phyloP scores from a whole-genome alignment of 2,888 invertebrate genomes.

The Eupithecia vulgata region DNA sequence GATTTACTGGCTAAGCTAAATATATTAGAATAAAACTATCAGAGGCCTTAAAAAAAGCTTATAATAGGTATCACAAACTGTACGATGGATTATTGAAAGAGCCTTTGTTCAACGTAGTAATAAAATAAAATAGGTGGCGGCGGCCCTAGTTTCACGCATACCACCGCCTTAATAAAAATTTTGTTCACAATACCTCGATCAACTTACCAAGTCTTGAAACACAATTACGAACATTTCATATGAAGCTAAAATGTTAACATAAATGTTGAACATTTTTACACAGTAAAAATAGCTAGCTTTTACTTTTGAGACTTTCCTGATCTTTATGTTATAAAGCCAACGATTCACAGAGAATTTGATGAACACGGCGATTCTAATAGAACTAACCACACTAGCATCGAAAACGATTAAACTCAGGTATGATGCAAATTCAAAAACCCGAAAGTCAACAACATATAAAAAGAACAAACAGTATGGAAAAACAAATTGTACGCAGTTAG shows the following conservation, averaged over 20 bases:
- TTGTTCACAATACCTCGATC: no score
- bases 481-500: neutral
- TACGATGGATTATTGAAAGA: no score
- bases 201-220: slow-evolving; percentile 34
- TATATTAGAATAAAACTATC: no score
- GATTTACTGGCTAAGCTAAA: no score
- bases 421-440: neutral
- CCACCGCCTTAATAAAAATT: no score
- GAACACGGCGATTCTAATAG: slow-evolving; percentile 5
- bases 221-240: slow-evolving; percentile 27
- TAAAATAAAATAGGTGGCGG: no score
- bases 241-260: slow-evolving; percentile 28
- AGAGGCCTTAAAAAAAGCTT: no score
- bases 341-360: slow-evolving; percentile 13
- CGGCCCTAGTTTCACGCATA: no score
- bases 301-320: neutral
- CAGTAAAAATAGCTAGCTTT: slow-evolving; percentile 10
- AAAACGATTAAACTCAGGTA: slow-evolving; percentile 13
- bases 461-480: neutral
- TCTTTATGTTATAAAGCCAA: slow-evolving; percentile 15
- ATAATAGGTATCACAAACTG: no score
- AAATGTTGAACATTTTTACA: slow-evolving; percentile 18
- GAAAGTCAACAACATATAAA: neutral
- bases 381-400: slow-evolving; percentile 10
- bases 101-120: no score